Base-by-base conservation (phyloP, 1,140 invertebrate species). In the Homalodisca vitripennis region DNA sequence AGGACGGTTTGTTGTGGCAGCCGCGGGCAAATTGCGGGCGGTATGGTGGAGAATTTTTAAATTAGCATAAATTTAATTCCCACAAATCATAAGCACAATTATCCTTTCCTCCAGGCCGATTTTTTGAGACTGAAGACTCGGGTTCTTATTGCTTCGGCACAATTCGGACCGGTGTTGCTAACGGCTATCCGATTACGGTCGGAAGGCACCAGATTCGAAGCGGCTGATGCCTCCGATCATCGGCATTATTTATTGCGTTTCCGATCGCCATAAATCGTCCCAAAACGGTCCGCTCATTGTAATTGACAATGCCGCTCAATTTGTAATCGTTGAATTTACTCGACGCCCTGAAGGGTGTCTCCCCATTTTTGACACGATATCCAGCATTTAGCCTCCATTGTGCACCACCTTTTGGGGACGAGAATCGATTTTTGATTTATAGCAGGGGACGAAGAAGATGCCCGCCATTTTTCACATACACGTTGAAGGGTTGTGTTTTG, bases 171-270 rank as follows among this genome's bases (percentile, higher is more conserved):
- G 34, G 34, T 41, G 34, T 41, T 17, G 34, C 34, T 41, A 41
- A 41, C 34, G 34, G 34, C 6, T 17, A 41, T 41, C 34, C 17
- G 17, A 41, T 41, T 41, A 41, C 17, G 34, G 17, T 17, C 34
- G 34, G 34, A 10, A 55, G 24, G 10, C 51, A 55, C 20, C 51
- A 6, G 22, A 14, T 55, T 55, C 6, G 51, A n/a, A 22, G 22
- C 51, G 51, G 51, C 24, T 55, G 51, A 55, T 55, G 51, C 24
- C 51, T 55, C 51, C 51, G 14, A 55, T 55, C 51, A 55, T 22
- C 14, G 10, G 10, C 14, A 55, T 12, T 14, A 55, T 55, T 14
- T 55, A 55, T 22, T 6, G 20, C 51, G 6, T 24, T 10, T 10
- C 51, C 14, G 14, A 55, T 24, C 14, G 24, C 20, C 51, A 55